phyloP scores from a whole-genome alignment of 2,113 vertebrate species.

The human region GRCh38 chr1:186125001-186125500 shows the following conservation, averaged over 20 bases:
- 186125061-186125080: conserved; percentile 7
- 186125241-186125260: background rate
- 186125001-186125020: background rate
- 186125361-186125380: background rate
- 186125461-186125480: background rate
- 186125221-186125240: background rate
- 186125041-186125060: background rate
- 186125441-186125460: background rate
- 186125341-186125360: background rate
- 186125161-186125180: background rate
- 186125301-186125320: background rate
- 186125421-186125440: background rate
- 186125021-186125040: conserved; percentile 5
- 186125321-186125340: conserved; percentile 28
- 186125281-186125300: background rate
- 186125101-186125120: background rate
- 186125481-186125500: background rate
- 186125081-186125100: background rate
- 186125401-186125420: background rate
- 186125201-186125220: background rate
- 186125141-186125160: background rate
- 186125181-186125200: background rate
- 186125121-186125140: background rate
- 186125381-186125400: background rate
- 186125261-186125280: background rate